Conservation (phyloP, 2,888 invertebrate species). For the Aquatica leii region DNA sequence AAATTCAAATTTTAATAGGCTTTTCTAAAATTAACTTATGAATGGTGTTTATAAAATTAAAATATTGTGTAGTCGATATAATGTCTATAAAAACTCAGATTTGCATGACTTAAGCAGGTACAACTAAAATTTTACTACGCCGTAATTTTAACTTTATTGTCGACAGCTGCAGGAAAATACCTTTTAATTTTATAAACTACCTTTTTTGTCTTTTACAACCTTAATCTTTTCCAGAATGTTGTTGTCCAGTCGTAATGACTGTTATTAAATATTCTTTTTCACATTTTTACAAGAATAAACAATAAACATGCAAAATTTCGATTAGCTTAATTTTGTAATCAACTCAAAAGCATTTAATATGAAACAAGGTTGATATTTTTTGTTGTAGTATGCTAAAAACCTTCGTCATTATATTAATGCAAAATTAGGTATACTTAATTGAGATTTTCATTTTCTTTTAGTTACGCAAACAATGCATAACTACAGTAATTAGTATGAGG, state of each 20-base stretch:
- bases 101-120: constrained; percentile 1
- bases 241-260: constrained; percentile 3
- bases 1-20: constrained; percentile 15
- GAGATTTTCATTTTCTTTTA: too few species aligned
- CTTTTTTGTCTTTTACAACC: not conserved
- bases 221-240: constrained; percentile 3
- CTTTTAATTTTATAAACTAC: constrained; percentile 8
- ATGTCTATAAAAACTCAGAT: not conserved
- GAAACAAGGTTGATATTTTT: too few species aligned
- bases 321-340: constrained; percentile 6
- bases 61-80: constrained; percentile 7
- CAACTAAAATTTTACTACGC: not conserved
- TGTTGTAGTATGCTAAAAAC: too few species aligned
- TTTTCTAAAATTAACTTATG: constrained; percentile 12
- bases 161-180: constrained; percentile 10
- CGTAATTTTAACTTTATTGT: constrained; percentile 10
- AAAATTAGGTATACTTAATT: too few species aligned
- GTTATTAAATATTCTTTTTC: constrained; percentile 5
- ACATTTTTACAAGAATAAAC: not conserved
- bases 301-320: constrained; percentile 12
- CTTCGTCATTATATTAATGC: too few species aligned
- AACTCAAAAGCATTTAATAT: not conserved
- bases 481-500: too few species aligned
- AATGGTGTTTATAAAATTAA: constrained; percentile 8
- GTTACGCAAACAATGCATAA: too few species aligned